Evolutionary conservation across 2,797 vertebrate species (phyloP).

Genomic region (Oreochromis mossambicus): DNA sequence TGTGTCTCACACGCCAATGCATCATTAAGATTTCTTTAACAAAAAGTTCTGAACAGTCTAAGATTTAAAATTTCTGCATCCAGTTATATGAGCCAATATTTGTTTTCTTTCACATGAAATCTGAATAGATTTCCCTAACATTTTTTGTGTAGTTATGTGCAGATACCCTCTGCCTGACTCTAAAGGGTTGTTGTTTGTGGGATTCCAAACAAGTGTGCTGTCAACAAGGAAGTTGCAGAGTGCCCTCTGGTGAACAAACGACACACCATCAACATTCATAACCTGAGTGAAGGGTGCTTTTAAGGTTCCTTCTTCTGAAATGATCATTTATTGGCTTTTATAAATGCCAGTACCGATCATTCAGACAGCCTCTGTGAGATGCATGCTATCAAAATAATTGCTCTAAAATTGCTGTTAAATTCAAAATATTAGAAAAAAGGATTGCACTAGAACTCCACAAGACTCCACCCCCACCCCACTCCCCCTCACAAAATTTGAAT

Average conservation of each 20-base stretch:
- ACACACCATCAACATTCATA: neutral
- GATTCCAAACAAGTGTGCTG: neutral
- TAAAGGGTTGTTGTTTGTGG: neutral
- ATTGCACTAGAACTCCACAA: too few relatives aligned
- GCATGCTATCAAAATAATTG: neutral
- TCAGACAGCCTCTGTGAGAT: neutral
- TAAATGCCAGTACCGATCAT: neutral
- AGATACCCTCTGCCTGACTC: neutral
- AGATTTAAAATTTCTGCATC: neutral
- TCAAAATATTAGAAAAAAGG: neutral
- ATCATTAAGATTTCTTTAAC: neutral
- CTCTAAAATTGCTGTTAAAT: neutral
- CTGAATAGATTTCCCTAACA: neutral
- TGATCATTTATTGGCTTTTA: neutral
- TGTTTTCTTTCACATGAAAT: neutral
- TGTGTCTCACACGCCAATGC: neutral
- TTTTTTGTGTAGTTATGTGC: neutral
- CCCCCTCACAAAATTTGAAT: neutral
- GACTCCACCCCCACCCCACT: too few relatives aligned
- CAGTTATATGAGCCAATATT: neutral
- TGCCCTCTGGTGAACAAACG: neutral
- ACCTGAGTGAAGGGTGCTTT: neutral
- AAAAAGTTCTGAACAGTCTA: neutral
- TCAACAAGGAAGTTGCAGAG: neutral
- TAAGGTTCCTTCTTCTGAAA: neutral